Conservation (phyloP, 2,797 vertebrate species). For the Cyprinella venusta region DNA sequence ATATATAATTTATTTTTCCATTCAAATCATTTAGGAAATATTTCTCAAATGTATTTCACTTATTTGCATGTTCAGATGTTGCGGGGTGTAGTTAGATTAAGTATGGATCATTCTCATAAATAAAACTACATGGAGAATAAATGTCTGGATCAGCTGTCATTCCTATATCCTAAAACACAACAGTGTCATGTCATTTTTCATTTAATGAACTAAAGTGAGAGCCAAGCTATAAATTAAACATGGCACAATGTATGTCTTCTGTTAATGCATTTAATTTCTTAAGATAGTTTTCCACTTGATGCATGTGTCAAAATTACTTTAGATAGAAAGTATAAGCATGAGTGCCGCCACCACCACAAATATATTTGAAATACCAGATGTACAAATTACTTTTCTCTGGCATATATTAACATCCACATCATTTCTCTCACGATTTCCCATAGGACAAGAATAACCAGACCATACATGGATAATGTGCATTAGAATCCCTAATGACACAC, state of each 20-base stretch:
- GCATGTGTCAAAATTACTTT: neutral
- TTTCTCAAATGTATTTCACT: neutral
- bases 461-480: neutral
- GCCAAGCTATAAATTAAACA: neutral
- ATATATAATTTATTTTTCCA: too few relatives aligned
- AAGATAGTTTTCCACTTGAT: neutral
- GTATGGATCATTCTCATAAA: neutral
- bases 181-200: neutral
- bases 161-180: neutral
- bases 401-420: neutral
- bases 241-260: neutral
- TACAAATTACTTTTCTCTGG: slow-evolving; percentile 7
- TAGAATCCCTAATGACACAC: neutral
- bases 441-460: neutral
- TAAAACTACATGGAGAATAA: neutral
- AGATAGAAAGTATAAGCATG: neutral
- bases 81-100: too few relatives aligned
- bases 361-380: neutral
- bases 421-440: neutral
- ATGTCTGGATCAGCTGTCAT: neutral
- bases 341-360: neutral
- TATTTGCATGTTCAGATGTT: neutral
- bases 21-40: neutral
- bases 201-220: neutral
- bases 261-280: slow-evolving; percentile 1